Evolutionary conservation across 2,113 vertebrate genomes (phyloP), one percentile per base, ranked within the genome.

Genomic region (Nematolebias whitei): DNA sequence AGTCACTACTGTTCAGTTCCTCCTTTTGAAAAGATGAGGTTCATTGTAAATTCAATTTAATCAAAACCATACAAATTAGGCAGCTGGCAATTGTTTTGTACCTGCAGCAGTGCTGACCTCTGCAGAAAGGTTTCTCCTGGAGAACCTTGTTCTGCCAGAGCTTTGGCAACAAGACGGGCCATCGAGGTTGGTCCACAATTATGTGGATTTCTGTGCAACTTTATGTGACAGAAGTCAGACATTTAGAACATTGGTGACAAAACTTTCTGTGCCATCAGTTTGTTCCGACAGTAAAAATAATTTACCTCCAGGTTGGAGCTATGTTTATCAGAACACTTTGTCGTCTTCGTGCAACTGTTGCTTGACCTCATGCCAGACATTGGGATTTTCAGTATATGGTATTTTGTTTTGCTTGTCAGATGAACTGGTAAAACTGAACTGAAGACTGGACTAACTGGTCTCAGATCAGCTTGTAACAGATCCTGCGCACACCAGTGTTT

Each of bases 1-100:
- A 90, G 32, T 93, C 92, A 10, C 81, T 92, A 19, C 85, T 82
- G 78, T 94, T 94, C 57, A 95, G 80, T 55, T 93, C 89, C 72
- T 91, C 89, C 94, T 94, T 74, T 49, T 44, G 19, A 60, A 57
- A 56, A 66, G 5, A 38, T 15, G 26, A 66, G 43, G 18, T 7
- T 32, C 6, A 13, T 11, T 1, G 19, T 47, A 3, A 50, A 40
- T 32, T 55, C 12, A 55, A 5, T 63, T 24, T 16, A 9, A 53
- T 54, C 18, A 62, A 32, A 66, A 47, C 51, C 0, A 56, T 47
- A 5, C 57, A 50, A 12, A 2, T 12, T 3, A 6, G 3, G 5
- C 5, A 35, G 3, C 13, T 22, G 18, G 7, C n/a, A 16, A 3
- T 52, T 57, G 0, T 16, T 29, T 16, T 55, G 76, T 56, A 94